A percentile compares a stretch with the other conserved stretches of the same genome.
Evolutionary conservation across 2,113 vertebrate genomes (phyloP).

Genomic region (Acinonyx jubatus): DNA sequence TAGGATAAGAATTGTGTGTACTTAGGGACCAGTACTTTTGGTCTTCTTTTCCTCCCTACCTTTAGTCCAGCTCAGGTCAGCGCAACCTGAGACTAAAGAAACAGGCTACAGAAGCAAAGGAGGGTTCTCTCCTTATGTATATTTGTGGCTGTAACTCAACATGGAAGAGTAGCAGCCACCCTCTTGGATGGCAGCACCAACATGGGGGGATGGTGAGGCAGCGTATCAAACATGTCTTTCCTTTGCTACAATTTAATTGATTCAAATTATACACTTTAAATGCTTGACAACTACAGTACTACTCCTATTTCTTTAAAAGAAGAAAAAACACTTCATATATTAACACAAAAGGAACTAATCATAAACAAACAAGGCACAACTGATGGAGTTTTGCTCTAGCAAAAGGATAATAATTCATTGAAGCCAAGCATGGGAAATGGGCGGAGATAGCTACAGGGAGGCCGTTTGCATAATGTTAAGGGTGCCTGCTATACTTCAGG

Average conservation of each 20-base stretch:
- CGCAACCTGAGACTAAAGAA: neutral
- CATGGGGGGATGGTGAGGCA: rapidly evolving
- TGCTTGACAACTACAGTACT: neutral
- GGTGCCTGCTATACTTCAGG: neutral
- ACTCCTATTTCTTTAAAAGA: neutral
- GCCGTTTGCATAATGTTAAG: neutral
- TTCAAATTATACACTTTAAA: neutral
- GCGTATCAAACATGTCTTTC: neutral
- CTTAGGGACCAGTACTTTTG: neutral
- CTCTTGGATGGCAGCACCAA: neutral
- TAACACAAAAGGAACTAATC: neutral
- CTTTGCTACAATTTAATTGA: neutral
- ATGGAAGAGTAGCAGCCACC: neutral
- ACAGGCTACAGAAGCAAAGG: neutral
- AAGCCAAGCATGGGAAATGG: neutral
- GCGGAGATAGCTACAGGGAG: neutral
- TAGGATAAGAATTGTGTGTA: neutral
- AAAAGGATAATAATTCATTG: neutral
- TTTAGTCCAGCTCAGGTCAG: neutral
- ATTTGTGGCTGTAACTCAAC: neutral
- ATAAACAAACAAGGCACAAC: neutral
- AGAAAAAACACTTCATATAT: neutral
- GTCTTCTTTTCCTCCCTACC: neutral
- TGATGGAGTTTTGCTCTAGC: neutral
- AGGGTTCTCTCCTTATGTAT: neutral